These are phyloP conservation scores for Dasypolia templi DNA, from an alignment of 2,888 invertebrate species.

Conservation along the genomic window DNA sequence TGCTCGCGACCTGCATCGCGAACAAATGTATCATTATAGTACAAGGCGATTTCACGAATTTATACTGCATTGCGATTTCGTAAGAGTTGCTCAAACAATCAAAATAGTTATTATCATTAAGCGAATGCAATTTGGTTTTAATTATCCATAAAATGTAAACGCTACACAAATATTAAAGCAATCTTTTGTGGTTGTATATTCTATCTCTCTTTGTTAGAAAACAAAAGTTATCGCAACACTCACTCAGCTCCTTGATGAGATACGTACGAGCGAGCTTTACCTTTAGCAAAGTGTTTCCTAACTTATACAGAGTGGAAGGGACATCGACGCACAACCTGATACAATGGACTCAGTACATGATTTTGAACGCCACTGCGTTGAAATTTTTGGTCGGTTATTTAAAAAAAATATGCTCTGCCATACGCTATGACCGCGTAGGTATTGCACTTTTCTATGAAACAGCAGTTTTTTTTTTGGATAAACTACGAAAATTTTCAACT, in stretches of 20 bases:
- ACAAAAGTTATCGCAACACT: background rate
- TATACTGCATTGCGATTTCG: constrained; percentile 70
- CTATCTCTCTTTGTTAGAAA: background rate
- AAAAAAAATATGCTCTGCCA: too few relatives aligned
- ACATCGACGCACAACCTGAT: too few relatives aligned
- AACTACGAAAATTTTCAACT: too few relatives aligned
- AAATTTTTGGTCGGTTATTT: too few relatives aligned
- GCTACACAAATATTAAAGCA: constrained; percentile 1
- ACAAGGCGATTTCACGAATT: constrained; percentile 58
- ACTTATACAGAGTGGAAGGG: too few relatives aligned
- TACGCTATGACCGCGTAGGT: too few relatives aligned
- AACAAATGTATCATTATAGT: constrained; percentile 45
- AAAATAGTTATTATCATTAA: constrained; percentile 23
- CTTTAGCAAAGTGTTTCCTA: background rate
- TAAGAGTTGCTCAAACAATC: constrained; percentile 40
- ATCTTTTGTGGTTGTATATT: background rate
- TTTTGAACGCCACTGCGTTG: too few relatives aligned
- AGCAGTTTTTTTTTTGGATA: too few relatives aligned
- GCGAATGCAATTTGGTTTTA: constrained; percentile 31
- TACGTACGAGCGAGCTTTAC: constrained; percentile 6
- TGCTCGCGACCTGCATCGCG: constrained; percentile 59
- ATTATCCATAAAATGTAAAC: constrained; percentile 1
- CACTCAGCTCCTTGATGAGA: constrained; percentile 6
- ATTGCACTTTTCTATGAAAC: too few relatives aligned
- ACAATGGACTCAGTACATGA: too few relatives aligned